A percentile compares a stretch with the other conserved stretches of the same genome.
Conservation (phyloP, 1,140 invertebrate species). For the Zaprionus kolodkinae region DNA sequence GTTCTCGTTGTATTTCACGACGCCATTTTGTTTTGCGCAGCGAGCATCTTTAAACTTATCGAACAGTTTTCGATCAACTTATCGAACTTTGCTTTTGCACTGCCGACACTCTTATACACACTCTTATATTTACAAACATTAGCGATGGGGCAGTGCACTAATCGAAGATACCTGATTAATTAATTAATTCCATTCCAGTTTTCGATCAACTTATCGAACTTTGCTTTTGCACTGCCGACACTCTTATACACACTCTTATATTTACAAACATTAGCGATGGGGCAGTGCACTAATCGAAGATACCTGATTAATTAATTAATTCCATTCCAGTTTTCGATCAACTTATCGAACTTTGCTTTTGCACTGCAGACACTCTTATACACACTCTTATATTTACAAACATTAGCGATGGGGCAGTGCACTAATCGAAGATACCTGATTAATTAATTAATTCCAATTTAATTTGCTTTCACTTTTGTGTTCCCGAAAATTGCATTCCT, state of each 20-base stretch:
- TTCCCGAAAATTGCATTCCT: slow-evolving; percentile 12
- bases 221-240: neutral
- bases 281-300: neutral
- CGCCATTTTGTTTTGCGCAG: slow-evolving; percentile 65
- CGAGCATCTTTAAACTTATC: slow-evolving; percentile 40
- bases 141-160: neutral
- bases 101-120: neutral
- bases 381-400: neutral
- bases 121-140: neutral
- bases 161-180: neutral
- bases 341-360: neutral
- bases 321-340: neutral
- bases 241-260: neutral
- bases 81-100: neutral
- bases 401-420: neutral
- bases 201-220: neutral
- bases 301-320: neutral
- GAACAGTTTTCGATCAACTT: neutral
- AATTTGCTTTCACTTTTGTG: slow-evolving; percentile 3
- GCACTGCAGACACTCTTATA: too few relatives aligned
- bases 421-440: neutral
- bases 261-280: neutral
- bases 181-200: neutral
- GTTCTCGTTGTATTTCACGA: slow-evolving; percentile 1
- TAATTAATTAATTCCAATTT: neutral